Evolutionary conservation across 2,113 vertebrate species (phyloP).

Genomic region (Danio rerio): DNA sequence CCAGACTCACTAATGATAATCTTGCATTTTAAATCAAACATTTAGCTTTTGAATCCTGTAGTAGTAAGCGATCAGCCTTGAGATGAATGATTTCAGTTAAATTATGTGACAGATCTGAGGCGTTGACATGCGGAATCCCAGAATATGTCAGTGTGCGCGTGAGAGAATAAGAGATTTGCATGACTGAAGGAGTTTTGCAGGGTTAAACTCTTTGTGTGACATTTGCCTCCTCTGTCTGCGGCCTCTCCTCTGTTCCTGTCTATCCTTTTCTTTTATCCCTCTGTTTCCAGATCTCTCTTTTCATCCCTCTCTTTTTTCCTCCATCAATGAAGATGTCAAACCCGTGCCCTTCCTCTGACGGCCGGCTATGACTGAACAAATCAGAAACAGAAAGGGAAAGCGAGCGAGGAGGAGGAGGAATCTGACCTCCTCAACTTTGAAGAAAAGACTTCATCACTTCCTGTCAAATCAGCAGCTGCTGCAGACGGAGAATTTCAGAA

Average conservation of each 20-base stretch:
- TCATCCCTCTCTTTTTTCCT: conserved; percentile 33
- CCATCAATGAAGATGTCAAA: conserved; percentile 61
- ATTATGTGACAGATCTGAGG: neutral
- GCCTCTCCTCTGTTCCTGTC: conserved; percentile 40
- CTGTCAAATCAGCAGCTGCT: conserved; percentile 52
- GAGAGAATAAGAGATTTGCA: conserved; percentile 17
- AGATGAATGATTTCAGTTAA: neutral
- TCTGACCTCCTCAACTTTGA: conserved; percentile 43
- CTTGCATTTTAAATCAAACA: neutral
- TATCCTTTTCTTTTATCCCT: conserved; percentile 48
- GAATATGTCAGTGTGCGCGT: neutral
- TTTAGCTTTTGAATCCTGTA: too few species aligned
- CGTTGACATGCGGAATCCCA: neutral
- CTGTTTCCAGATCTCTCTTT: conserved; percentile 40
- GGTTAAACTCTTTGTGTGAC: conserved; percentile 59
- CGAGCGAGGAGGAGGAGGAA: conserved; percentile 40
- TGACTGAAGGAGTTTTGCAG: conserved; percentile 36
- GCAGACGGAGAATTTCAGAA: conserved; percentile 34
- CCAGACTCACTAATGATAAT: neutral
- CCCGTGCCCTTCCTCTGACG: conserved; percentile 51
- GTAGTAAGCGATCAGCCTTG: neutral
- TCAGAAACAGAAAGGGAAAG: conserved; percentile 39
- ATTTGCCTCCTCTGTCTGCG: conserved; percentile 53
- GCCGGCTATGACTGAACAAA: conserved; percentile 48
- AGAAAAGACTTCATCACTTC: conserved; percentile 55